A percentile compares a stretch with the other conserved stretches of the same genome.
Evolutionary conservation across 1,140 invertebrate species (phyloP).

Genomic region (Drosophila sproati): DNA sequence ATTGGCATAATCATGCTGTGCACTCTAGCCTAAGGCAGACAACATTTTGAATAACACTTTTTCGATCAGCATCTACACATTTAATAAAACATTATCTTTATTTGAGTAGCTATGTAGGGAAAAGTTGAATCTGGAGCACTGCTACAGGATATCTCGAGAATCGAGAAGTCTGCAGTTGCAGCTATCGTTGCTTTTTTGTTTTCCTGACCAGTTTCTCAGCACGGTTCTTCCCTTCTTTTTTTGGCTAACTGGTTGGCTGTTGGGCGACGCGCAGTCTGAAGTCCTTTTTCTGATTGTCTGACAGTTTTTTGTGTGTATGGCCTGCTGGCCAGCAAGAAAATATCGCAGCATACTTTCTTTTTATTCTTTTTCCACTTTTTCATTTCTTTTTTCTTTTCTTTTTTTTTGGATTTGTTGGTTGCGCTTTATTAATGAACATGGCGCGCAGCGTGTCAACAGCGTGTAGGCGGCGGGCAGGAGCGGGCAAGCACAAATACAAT

Average conservation of each 20-base stretch:
- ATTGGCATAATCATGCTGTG: no score
- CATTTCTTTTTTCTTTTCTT: not conserved
- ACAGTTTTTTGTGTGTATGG: constrained; percentile 31
- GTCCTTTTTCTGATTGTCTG: constrained; percentile 64
- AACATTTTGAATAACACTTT: no score
- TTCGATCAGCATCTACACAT: no score
- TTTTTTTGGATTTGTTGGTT: constrained; percentile 47
- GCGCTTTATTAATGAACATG: constrained; percentile 76
- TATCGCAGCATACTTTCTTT: constrained; percentile 45
- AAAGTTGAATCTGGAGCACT: not conserved
- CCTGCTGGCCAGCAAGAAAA: constrained; percentile 13
- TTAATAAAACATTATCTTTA: no score
- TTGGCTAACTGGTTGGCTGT: not conserved
- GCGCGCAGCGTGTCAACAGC: constrained; percentile 53
- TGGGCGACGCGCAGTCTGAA: constrained; percentile 71
- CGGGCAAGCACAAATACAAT: constrained; percentile 52
- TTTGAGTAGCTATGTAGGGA: no score
- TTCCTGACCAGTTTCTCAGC: constrained; percentile 4
- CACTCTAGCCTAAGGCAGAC: no score
- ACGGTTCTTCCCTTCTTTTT: constrained; percentile 18
- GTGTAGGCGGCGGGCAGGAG: constrained; percentile 23
- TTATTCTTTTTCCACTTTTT: not conserved
- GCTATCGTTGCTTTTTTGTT: constrained; percentile 6
- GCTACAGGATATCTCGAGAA: not conserved
- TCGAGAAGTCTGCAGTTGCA: not conserved